These are phyloP conservation scores for Stigmatopora argus DNA, from an alignment of 2,113 vertebrate genomes.

Conservation along the genomic window DNA sequence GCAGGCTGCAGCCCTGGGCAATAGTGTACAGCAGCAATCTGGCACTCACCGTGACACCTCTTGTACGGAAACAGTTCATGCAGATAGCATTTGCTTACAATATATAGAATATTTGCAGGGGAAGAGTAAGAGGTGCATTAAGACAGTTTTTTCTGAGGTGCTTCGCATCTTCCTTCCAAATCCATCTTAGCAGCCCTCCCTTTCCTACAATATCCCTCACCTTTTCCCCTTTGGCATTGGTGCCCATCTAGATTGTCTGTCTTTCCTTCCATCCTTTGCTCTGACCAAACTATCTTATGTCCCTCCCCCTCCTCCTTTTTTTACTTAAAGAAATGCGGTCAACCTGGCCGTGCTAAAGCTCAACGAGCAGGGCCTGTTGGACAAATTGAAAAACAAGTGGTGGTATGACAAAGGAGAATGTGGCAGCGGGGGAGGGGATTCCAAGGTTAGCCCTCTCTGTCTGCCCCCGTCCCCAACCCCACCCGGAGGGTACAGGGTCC, in stretches of 20 bases:
- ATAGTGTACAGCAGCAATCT: constrained; percentile 28
- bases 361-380: constrained; percentile 99
- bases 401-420: constrained; percentile 99
- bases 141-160: constrained; percentile 84
- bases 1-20: constrained; percentile 39
- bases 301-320: constrained; percentile 67
- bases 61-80: not conserved
- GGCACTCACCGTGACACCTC: constrained; percentile 18
- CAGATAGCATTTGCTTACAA: not conserved
- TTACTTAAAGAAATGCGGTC: constrained; percentile 98
- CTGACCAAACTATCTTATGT: constrained; percentile 45
- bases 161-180: constrained; percentile 65
- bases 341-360: constrained; percentile 99
- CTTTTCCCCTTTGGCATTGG: not conserved
- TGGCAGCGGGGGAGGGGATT: constrained; percentile 99
- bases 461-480: constrained; percentile 71
- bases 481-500: constrained; percentile 62
- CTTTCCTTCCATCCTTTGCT: constrained; percentile 9
- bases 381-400: constrained; percentile 99
- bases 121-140: constrained; percentile 33
- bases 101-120: not conserved
- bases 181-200: constrained; percentile 26
- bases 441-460: constrained; percentile 99
- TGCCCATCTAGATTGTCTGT: constrained; percentile 2
- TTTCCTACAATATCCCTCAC: constrained; percentile 9